Evolutionary conservation across 2,888 invertebrate species (phyloP).

Genomic region (Ochropleura plecta): DNA sequence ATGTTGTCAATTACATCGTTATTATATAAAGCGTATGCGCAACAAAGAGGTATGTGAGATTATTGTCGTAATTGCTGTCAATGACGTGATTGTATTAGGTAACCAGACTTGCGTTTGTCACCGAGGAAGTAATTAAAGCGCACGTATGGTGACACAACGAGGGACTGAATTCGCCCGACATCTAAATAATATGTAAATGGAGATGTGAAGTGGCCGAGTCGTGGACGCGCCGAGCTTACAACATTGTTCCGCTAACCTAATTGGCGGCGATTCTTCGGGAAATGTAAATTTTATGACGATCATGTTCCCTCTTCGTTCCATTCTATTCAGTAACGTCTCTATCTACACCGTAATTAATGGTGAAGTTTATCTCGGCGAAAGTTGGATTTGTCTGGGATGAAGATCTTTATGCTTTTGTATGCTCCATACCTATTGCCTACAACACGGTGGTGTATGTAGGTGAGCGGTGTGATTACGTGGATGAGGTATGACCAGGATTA

Average conservation of each 20-base stretch:
- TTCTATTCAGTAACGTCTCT: slow-evolving; percentile 63
- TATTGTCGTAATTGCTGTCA: slow-evolving; percentile 39
- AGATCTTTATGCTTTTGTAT: slow-evolving; percentile 35
- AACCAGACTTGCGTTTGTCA: slow-evolving; percentile 43
- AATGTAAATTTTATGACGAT: slow-evolving; percentile 86
- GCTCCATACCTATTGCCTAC: slow-evolving; percentile 5
- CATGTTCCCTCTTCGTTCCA: slow-evolving; percentile 68
- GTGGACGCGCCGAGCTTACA: slow-evolving; percentile 67
- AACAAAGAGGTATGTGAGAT: slow-evolving; percentile 28
- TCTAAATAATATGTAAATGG: slow-evolving; percentile 68
- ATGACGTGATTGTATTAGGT: slow-evolving; percentile 35
- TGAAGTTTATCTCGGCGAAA: slow-evolving; percentile 48
- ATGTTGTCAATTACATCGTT: slow-evolving; percentile 18
- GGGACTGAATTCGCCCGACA: slow-evolving; percentile 44
- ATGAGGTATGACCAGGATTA: slow-evolving; percentile 30
- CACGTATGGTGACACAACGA: slow-evolving; percentile 25
- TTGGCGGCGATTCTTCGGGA: slow-evolving; percentile 82
- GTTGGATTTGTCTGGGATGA: slow-evolving; percentile 41
- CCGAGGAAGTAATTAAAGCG: slow-evolving; percentile 49
- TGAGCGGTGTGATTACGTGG: slow-evolving; percentile 17
- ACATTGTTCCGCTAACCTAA: slow-evolving; percentile 86
- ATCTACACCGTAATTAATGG: slow-evolving; percentile 64
- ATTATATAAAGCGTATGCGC: slow-evolving; percentile 38
- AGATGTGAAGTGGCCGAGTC: slow-evolving; percentile 60
- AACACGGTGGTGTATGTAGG: slow-evolving; percentile 16